These are phyloP conservation scores for Bovichtus diacanthus DNA, from an alignment of 2,797 vertebrate species.

Conservation along the genomic window DNA sequence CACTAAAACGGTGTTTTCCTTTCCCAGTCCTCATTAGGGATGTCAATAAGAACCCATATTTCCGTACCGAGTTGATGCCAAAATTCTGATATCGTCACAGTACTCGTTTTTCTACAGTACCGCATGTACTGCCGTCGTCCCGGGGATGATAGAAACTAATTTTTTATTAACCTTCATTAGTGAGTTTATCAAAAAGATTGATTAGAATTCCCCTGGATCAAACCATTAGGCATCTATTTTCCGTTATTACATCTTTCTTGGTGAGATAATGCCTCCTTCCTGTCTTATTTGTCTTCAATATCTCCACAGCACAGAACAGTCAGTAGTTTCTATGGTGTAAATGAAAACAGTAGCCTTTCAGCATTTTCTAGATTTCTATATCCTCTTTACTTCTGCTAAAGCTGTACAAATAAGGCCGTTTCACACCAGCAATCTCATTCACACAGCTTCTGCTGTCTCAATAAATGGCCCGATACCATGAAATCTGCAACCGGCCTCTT, in stretches of 20 bases:
- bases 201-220: slow-evolving; percentile 5
- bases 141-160: no score
- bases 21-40: slow-evolving; percentile 21
- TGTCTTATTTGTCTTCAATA: background rate
- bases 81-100: no score
- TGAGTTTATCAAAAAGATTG: slow-evolving; percentile 42
- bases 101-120: no score
- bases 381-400: slow-evolving; percentile 45
- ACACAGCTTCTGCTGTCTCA: slow-evolving; percentile 60
- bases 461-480: slow-evolving; percentile 53
- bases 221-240: slow-evolving; percentile 10
- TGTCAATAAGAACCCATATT: no score
- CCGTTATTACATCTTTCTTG: slow-evolving; percentile 5
- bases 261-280: slow-evolving; percentile 1
- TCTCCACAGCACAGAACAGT: background rate
- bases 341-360: slow-evolving; percentile 36
- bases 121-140: no score
- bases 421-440: slow-evolving; percentile 68
- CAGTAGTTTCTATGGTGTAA: slow-evolving; percentile 16
- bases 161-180: slow-evolving; percentile 63
- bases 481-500: slow-evolving; percentile 58
- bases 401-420: slow-evolving; percentile 65
- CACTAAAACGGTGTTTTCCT: slow-evolving; percentile 15
- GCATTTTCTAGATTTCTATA: slow-evolving; percentile 28
- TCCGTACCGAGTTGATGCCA: no score